A percentile compares a stretch with the other conserved stretches of the same genome.
phyloP scores from a whole-genome alignment of 2,113 vertebrate genomes.

The Melozone crissalis region DNA sequence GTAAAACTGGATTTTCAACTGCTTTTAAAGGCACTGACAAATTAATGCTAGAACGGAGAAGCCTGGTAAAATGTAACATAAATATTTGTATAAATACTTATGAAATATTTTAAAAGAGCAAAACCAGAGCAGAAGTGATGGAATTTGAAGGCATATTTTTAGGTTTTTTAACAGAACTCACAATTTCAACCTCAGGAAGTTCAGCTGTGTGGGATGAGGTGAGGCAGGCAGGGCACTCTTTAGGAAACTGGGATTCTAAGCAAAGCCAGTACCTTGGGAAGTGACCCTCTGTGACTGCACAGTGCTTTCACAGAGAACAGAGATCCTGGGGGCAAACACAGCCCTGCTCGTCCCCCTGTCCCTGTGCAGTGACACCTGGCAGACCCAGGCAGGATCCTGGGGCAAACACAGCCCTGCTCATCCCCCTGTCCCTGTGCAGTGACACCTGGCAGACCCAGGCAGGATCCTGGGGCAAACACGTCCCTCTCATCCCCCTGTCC shows the following conservation, averaged over 20 bases:
- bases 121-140: background rate
- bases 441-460: too few species aligned
- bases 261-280: background rate
- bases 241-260: background rate
- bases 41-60: background rate
- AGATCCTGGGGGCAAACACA: background rate
- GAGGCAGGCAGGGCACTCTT: background rate
- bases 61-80: background rate
- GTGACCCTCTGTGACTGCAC: background rate
- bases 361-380: too few species aligned
- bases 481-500: too few species aligned
- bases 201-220: background rate
- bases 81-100: background rate
- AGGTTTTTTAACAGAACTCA: background rate
- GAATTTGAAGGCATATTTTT: background rate
- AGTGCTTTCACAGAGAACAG: too few species aligned
- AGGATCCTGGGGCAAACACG: too few species aligned
- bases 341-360: too few species aligned
- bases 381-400: too few species aligned
- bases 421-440: too few species aligned
- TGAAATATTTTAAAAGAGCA: background rate
- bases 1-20: conserved; percentile 17
- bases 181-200: background rate
- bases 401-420: too few species aligned
- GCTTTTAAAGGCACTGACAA: background rate